phyloP scores from a whole-genome alignment of 1,140 invertebrate genomes.

The Lepidurus arcticus region DNA sequence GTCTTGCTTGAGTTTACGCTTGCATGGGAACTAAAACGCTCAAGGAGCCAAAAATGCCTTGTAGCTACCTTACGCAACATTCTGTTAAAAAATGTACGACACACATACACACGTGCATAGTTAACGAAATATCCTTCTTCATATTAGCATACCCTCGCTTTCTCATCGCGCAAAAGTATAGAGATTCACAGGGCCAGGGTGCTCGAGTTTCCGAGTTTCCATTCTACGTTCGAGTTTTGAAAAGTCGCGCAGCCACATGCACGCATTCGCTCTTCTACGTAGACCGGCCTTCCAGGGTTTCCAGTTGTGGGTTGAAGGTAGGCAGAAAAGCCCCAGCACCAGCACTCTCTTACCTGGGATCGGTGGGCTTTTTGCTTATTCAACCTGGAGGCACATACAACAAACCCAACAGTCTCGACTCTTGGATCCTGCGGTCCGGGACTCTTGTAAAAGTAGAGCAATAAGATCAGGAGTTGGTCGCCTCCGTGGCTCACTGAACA shows the following conservation, averaged over 20 bases:
- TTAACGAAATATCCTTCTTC: too few relatives aligned
- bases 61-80: neutral
- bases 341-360: neutral
- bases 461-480: slow-evolving; percentile 18
- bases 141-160: too few relatives aligned
- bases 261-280: neutral
- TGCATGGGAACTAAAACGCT: neutral
- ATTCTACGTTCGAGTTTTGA: neutral
- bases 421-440: neutral
- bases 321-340: slow-evolving; percentile 2
- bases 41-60: neutral
- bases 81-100: too few relatives aligned
- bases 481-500: slow-evolving; percentile 17
- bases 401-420: neutral
- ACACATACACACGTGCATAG: too few relatives aligned
- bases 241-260: neutral
- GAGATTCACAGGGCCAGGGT: neutral
- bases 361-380: slow-evolving; percentile 9
- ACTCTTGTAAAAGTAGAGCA: slow-evolving; percentile 14
- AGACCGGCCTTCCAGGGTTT: neutral
- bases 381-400: slow-evolving; percentile 18
- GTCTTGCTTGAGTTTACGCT: neutral
- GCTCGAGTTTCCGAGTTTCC: neutral
- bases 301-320: neutral
- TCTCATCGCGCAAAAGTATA: too few relatives aligned